These are phyloP conservation scores for Merops nubicus DNA, from an alignment of 2,113 vertebrate genomes.

Conservation along the genomic window DNA sequence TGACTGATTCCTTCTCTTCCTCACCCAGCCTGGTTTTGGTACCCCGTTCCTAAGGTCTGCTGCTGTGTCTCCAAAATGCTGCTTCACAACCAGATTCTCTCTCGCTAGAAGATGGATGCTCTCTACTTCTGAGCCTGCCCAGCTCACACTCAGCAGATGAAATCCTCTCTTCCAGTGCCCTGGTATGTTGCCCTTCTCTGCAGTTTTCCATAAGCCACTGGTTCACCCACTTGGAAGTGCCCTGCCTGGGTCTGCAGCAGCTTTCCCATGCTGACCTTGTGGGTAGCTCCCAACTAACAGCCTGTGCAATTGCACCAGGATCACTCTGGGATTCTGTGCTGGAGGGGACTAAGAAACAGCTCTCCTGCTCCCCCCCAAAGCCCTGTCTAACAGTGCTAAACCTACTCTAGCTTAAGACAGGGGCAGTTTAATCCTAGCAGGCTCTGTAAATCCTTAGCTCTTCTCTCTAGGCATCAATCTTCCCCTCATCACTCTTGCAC, in stretches of 20 bases:
- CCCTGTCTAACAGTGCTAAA: not conserved
- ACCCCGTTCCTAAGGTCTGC: not conserved
- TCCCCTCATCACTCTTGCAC: conserved; percentile 15
- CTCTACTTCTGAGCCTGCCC: not conserved
- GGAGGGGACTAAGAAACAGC: not conserved
- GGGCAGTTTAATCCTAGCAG: conserved; percentile 45
- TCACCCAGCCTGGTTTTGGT: not conserved
- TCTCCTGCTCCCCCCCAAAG: not conserved
- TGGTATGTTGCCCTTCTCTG: not conserved
- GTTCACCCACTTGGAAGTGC: not conserved
- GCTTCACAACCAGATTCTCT: not conserved
- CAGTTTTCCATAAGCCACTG: not conserved
- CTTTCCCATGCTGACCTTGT: accelerated
- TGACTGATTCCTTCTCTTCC: not conserved
- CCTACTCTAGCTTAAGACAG: not conserved
- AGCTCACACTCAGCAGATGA: not conserved
- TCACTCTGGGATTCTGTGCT: not conserved
- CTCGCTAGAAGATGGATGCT: not conserved
- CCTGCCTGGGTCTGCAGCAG: not conserved
- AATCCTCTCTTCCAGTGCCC: not conserved
- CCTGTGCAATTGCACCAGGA: accelerated
- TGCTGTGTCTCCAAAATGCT: not conserved
- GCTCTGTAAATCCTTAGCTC: conserved; percentile 51
- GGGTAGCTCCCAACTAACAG: not conserved
- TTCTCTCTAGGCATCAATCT: conserved; percentile 47